Evolutionary conservation across 2,113 vertebrate genomes (phyloP).

Genomic region (Carassius gibelio): DNA sequence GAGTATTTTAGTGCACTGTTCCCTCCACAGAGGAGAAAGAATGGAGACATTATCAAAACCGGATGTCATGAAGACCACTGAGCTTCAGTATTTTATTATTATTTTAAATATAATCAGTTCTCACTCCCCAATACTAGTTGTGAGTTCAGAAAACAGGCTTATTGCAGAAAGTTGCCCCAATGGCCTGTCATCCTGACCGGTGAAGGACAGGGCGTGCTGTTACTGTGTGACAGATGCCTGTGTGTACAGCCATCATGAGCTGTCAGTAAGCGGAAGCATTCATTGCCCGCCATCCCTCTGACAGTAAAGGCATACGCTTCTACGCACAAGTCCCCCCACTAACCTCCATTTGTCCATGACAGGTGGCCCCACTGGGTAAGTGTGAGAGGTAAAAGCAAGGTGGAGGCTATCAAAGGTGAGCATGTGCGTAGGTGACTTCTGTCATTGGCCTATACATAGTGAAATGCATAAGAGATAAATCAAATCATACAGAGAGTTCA

Average conservation of each 20-base stretch:
- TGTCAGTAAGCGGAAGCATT: slow-evolving; percentile 46
- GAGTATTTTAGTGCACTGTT: not conserved
- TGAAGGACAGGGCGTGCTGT: slow-evolving; percentile 56
- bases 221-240: slow-evolving; percentile 56
- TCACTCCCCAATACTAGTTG: not conserved
- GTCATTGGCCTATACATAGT: not conserved
- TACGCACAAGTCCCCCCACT: slow-evolving; percentile 36
- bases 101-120: not conserved
- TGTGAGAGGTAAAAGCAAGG: not conserved
- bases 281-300: slow-evolving; percentile 9
- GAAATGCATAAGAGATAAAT: not conserved
- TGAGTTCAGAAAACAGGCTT: not conserved
- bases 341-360: slow-evolving; percentile 52
- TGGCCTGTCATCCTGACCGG: slow-evolving; percentile 52
- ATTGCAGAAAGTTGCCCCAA: slow-evolving; percentile 42
- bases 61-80: not conserved
- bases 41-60: not conserved
- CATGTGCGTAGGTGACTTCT: not conserved
- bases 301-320: slow-evolving; percentile 29
- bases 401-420: slow-evolving; percentile 24
- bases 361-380: not conserved
- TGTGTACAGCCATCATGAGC: slow-evolving; percentile 53
- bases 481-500: not conserved
- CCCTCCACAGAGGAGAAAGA: not conserved
- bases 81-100: not conserved